Evolutionary conservation across 2,797 vertebrate species (phyloP).

Genomic region (Synaphobranchus kaupii): DNA sequence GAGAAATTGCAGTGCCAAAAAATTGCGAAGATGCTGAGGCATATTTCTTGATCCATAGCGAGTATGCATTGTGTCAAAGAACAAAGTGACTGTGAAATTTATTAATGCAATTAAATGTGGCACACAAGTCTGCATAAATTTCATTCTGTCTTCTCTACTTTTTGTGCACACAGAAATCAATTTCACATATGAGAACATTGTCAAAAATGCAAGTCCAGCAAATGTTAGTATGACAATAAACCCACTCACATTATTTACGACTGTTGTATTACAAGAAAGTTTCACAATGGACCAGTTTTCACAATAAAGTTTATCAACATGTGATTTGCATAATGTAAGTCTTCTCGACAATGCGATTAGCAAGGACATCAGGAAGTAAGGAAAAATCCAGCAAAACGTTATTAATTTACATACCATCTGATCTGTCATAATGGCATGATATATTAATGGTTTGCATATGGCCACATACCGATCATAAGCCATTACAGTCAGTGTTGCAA

Average conservation of each 20-base stretch:
- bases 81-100: constrained; percentile 27
- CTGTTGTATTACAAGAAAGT: constrained; percentile 29
- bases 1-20: constrained; percentile 40
- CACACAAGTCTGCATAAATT: constrained; percentile 41
- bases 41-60: constrained; percentile 28
- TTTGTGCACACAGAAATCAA: constrained; percentile 35
- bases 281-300: constrained; percentile 44
- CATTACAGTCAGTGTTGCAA: constrained; percentile 43
- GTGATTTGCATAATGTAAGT: constrained; percentile 34
- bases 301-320: constrained; percentile 46
- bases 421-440: constrained; percentile 33
- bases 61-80: constrained; percentile 42
- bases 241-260: constrained; percentile 30
- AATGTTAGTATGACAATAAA: constrained; percentile 22
- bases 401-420: constrained; percentile 29
- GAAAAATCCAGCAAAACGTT: constrained; percentile 34
- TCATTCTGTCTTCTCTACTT: constrained; percentile 27
- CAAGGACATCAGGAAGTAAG: neutral
- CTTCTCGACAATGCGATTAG: constrained; percentile 18
- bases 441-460: constrained; percentile 43
- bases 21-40: constrained; percentile 11
- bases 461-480: constrained; percentile 44
- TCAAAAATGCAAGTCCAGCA: constrained; percentile 21
- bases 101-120: constrained; percentile 42
- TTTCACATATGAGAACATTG: constrained; percentile 37